phyloP scores from a whole-genome alignment of 2,797 vertebrate genomes.

The Protosalanx chinensis region DNA sequence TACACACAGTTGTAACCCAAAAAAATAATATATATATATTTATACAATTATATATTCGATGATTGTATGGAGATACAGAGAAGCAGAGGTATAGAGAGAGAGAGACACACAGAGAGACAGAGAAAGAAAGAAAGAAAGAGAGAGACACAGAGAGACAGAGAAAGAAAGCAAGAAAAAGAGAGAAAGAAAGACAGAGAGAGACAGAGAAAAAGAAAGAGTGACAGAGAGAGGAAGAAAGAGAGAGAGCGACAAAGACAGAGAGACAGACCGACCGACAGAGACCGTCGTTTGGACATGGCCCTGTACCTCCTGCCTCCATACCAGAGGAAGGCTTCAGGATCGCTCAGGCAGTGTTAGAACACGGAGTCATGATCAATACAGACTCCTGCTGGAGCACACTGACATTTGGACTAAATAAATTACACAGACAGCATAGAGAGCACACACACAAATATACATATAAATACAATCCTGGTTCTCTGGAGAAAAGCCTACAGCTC shows the following conservation, averaged over 20 bases:
- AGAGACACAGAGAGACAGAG: neutral
- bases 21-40: too few relatives aligned
- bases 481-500: conserved; percentile 14
- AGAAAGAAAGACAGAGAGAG: neutral
- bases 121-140: neutral
- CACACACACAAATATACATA: conserved; percentile 9
- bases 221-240: neutral
- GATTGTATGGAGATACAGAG: too few relatives aligned
- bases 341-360: conserved; percentile 1
- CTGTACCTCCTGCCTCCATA: neutral
- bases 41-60: too few relatives aligned
- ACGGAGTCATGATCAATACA: conserved; percentile 39
- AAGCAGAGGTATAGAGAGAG: too few relatives aligned
- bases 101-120: neutral
- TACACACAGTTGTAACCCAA: too few relatives aligned
- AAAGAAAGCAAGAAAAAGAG: neutral
- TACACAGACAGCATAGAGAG: conserved; percentile 11
- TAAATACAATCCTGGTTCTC: neutral
- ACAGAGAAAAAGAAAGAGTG: too few relatives aligned
- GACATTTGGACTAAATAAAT: conserved; percentile 55
- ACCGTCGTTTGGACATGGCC: neutral
- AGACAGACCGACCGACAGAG: neutral
- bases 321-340: neutral
- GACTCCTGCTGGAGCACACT: conserved; percentile 50
- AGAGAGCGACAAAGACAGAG: neutral